Evolutionary conservation across 92 coral and sea anemone genomes (phyloP), one percentile per base, ranked within the genome.

Genomic region (Palythoa grandis): DNA sequence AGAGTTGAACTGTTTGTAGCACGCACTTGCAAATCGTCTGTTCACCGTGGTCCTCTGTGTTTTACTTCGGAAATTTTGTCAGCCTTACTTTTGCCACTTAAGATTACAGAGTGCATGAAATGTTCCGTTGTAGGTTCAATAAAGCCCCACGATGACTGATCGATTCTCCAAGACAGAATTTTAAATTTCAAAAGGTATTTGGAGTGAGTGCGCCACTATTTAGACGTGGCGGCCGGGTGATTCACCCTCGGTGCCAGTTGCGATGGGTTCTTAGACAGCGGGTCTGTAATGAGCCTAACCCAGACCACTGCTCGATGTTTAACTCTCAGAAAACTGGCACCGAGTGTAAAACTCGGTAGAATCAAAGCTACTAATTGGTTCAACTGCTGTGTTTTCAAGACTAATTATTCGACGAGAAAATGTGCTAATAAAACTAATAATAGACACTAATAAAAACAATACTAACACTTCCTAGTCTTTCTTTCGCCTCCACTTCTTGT

Each of bases 61-160:
- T 48, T 13, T 24, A 74, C 78, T 48, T 74, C 58, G 25, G 12
- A 13, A 22, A 47, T 52, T 13, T 5, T 22, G 9, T 17, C 50
- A 38, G 25, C 1, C 35, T 29, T 29, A n/a, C n/a, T n/a, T 57
- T 57, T 57, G 15, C 0, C 15, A n/a, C n/a, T n/a, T n/a, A n/a
- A 54, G 69, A 77, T 77, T 61, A 77, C 82, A 77, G 50, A 25
- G 53, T 56, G 23, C 82, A 77, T 76, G 82, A 16, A 23, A 76
- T 57, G 68, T 77, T 77, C 52, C 24, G 25, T 77, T 39, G 48
- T 77, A 77, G 82, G 82, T 77, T 52, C 82, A 57, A 40, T 77
- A 77, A 77, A 77, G 69, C 67, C 37, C 50, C 82, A 24, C 82
- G 82, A 77, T 77, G 82, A 77, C 82, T 23, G 50, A 77, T 56